Evolutionary conservation across 2,888 invertebrate genomes (phyloP).

Genomic region (Diplazon laetatorius): DNA sequence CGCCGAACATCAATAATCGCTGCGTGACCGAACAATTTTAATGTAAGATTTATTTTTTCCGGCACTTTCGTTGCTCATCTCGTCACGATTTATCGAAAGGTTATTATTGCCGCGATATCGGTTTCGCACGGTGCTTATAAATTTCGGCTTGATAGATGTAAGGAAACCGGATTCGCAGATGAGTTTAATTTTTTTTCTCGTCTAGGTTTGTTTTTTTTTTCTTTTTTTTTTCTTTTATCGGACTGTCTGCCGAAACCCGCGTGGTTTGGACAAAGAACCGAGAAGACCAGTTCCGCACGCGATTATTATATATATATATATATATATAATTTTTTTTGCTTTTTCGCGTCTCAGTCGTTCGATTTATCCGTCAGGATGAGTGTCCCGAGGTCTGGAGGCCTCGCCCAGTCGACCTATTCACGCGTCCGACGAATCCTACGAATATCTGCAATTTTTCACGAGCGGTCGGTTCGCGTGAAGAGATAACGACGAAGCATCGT

Average conservation of each 20-base stretch:
- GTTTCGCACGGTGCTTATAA: not conserved
- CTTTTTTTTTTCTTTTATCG: slow-evolving; percentile 35
- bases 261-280: slow-evolving; percentile 72
- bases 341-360: slow-evolving; percentile 44
- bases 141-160: not conserved
- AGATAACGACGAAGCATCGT: slow-evolving; percentile 47
- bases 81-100: slow-evolving; percentile 28
- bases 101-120: slow-evolving; percentile 31
- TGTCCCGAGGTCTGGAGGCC: slow-evolving; percentile 29
- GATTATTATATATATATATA: slow-evolving; percentile 28
- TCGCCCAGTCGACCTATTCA: slow-evolving; percentile 52
- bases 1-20: slow-evolving; percentile 36
- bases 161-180: slow-evolving; percentile 25
- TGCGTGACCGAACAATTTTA: not conserved
- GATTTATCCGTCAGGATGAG: slow-evolving; percentile 48
- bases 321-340: slow-evolving; percentile 35
- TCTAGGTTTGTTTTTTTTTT: too few relatives aligned
- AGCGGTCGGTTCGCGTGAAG: slow-evolving; percentile 12
- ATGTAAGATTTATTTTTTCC: slow-evolving; percentile 32
- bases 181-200: slow-evolving; percentile 13
- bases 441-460: slow-evolving; percentile 43
- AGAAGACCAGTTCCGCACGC: slow-evolving; percentile 72
- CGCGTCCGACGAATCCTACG: slow-evolving; percentile 38
- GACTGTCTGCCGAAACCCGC: slow-evolving; percentile 61
- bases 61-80: not conserved